Base-by-base conservation (phyloP, 2,888 invertebrate genomes). In the Anaspis maculata region DNA sequence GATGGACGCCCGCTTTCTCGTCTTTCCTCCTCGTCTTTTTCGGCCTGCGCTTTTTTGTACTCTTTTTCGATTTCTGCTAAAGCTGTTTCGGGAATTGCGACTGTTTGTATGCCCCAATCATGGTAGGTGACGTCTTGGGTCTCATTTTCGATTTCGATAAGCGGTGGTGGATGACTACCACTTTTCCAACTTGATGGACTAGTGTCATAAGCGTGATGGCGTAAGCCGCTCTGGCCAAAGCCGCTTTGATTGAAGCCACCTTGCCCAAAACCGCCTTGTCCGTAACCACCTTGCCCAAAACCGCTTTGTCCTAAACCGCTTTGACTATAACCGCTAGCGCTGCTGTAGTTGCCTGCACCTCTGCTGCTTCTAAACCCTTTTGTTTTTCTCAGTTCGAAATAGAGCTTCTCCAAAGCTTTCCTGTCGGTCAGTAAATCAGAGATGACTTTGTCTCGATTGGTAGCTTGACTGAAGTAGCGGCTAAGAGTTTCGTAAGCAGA, bases 391-490 rank as follows among this genome's bases (percentile, higher is more conserved):
- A 83, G 67, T 52, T 83, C 82, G 56, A 81, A 79, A 55, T 83
- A 82, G 15, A 83, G 66, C 58, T 76, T 80, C 59, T 82, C 83
- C 31, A 87, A 66, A 14, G 83, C 69, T 52, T 76, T 79, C 49
- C 83, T 72, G 59, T 87, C 80, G 6, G 80, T 80, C 31, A 86
- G 64, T 30, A 86, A 69, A 51, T 81, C 79, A 31, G 79, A 78
- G 46, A 84, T 79, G 35, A 83, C 77, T 58, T 72, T 73, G 42
- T 83, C 78, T 35, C 79, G 70, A 51, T 76, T 79, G 0, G 74
- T 68, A 9, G 76, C 73, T 45, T 77, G 74, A 42, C 75, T 70
- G 56, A 78, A 82, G 53, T 82, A 79, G 41, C 81, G 69, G 46
- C 77, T 72, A 10, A 83, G 65, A 4, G 79, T 80, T 47, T 83